Evolutionary conservation across 2,888 invertebrate species (phyloP).

Genomic region (Pegoplata infirma): DNA sequence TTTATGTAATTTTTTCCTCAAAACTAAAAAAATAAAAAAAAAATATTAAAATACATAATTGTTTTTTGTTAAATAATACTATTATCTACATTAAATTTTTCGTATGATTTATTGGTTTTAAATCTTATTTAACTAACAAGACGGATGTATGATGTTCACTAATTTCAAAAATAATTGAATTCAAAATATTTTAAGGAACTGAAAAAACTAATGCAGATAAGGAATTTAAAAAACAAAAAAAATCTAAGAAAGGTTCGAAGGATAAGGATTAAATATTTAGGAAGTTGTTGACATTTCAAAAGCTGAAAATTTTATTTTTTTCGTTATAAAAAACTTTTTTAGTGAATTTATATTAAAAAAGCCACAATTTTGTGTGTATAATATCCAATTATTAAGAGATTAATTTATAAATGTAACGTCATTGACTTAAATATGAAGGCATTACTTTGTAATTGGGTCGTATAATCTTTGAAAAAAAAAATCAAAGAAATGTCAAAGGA

Average conservation of each 20-base stretch:
- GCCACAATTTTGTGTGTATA: too few species aligned
- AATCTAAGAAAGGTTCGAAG: not conserved
- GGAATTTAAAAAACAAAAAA: not conserved
- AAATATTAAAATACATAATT: conserved; percentile 4
- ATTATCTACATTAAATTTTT: conserved; percentile 46
- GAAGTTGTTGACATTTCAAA: not conserved
- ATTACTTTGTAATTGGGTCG: too few species aligned
- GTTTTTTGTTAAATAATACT: conserved; percentile 30
- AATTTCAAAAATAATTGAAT: conserved; percentile 28
- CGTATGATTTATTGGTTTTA: conserved; percentile 31
- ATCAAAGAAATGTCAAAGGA: too few species aligned
- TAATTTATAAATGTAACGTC: too few species aligned
- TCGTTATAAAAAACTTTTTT: too few species aligned
- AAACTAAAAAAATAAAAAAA: conserved; percentile 2
- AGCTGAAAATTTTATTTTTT: not conserved
- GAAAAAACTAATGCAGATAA: too few species aligned
- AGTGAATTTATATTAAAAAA: too few species aligned
- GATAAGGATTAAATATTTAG: not conserved
- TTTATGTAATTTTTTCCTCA: too few species aligned
- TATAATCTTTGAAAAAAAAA: too few species aligned
- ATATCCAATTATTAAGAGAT: too few species aligned
- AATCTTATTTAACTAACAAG: conserved; percentile 60
- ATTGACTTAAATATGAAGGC: too few species aligned
- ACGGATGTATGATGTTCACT: conserved; percentile 63
- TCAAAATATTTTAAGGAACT: not conserved